Evolutionary conservation across 2,888 invertebrate species (phyloP), one percentile per base, ranked within the genome.

Genomic region (Spatulosminthurus flaviceps): DNA sequence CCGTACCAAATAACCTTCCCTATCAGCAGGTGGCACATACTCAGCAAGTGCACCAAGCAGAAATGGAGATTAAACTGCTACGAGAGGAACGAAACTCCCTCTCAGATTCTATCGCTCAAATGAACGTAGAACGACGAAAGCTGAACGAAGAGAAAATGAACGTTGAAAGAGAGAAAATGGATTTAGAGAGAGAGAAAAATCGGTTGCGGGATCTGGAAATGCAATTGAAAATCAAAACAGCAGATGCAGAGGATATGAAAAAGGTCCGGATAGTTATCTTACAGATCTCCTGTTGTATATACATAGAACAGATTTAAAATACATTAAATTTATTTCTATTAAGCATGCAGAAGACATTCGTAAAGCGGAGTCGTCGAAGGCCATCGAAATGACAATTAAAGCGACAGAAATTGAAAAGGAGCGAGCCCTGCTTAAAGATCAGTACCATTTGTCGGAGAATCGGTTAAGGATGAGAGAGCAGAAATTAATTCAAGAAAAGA

Each of bases 61-160:
- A 84, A 81, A 80, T 84, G 81, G 85, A 85, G 51, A 78, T 82
- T 51, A 83, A 82, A 72, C 43, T 85, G 64, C 60, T 84, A 2
- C 43, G 80, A 41, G 85, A 85, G 61, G 85, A 85, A 61, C 26
- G 85, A 22, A 82, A 81, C 42, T 76, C 83, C 1, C 13, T 84
- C 11, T 81, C 83, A 2, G 85, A 84, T 64, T 82, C 83, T 0
- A 83, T 85, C 34, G 82, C 84, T 22, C 81, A 85, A 78, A 74
- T 84, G 19, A 86, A 87, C 34, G 88, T 88, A 77, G 88, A 88
- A 82, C 83, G 87, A 60, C 88, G 88, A 87, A 88, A 88, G 0
- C 86, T 92, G 24, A 90, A 91, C 84, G 91, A 91, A 86, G 91
- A 91, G 84, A 89, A 89, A 84, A 89, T 91, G 87, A 90, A 90